Percentiles rank a stretch among this genome's conserved stretches.
Conservation (phyloP, 2,797 vertebrate species). For the Coranthus polyacanthus region DNA sequence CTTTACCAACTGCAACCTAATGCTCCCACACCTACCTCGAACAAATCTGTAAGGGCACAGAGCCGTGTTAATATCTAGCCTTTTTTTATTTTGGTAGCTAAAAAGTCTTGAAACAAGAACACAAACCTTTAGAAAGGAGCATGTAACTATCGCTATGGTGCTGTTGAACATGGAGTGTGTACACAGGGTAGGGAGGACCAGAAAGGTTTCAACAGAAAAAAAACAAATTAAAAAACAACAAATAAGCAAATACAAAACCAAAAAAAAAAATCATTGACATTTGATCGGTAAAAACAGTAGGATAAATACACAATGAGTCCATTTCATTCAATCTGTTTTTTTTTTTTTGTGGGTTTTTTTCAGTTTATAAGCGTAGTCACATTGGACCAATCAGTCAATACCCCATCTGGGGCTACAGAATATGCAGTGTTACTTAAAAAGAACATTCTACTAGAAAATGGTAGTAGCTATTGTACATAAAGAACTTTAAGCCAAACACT, state of each 20-base stretch:
- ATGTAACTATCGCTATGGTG: conserved; percentile 77
- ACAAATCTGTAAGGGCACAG: conserved; percentile 73
- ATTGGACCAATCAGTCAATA: conserved; percentile 79
- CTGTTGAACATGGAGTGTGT: conserved; percentile 76
- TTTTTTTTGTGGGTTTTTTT: conserved; percentile 36
- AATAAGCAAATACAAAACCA: conserved; percentile 78
- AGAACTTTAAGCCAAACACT: conserved; percentile 82
- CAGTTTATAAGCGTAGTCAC: conserved; percentile 79
- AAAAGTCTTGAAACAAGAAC: conserved; percentile 74
- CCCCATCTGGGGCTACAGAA: conserved; percentile 75
- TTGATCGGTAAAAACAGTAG: conserved; percentile 89
- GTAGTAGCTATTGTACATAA: conserved; percentile 84
- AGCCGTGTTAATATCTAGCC: conserved; percentile 82
- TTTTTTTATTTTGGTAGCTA: conserved; percentile 80
- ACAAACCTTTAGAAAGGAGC: conserved; percentile 59
- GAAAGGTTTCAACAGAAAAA: conserved; percentile 74
- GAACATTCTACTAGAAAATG: conserved; percentile 87
- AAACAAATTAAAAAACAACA: conserved; percentile 62
- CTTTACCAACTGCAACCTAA: conserved; percentile 77
- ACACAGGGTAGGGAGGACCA: conserved; percentile 78
- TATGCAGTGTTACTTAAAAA: conserved; percentile 84
- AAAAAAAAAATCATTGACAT: conserved; percentile 80
- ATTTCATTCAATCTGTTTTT: conserved; percentile 72
- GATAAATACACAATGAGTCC: conserved; percentile 89
- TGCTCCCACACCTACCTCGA: conserved; percentile 72